phyloP scores from a whole-genome alignment of 2,113 vertebrate genomes.

The Zosterops pallidus region DNA sequence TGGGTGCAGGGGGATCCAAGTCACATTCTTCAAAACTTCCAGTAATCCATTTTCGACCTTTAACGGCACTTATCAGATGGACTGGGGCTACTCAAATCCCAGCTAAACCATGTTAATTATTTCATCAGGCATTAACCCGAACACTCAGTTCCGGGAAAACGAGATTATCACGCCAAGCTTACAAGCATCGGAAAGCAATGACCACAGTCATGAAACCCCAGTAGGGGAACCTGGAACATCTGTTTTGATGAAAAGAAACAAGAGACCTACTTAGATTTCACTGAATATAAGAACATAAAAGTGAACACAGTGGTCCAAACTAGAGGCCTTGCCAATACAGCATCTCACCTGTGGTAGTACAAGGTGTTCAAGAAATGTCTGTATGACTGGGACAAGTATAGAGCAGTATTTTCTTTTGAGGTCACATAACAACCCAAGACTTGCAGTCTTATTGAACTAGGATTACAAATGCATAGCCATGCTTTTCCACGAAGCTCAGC shows the following conservation, averaged over 20 bases:
- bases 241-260: neutral
- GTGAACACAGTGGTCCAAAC: neutral
- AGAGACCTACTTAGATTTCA: neutral
- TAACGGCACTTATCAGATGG: neutral
- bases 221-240: neutral
- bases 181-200: neutral
- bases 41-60: neutral
- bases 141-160: neutral
- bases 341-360: neutral
- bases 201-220: neutral
- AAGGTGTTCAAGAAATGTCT: neutral
- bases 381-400: neutral
- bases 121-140: neutral
- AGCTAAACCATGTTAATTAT: neutral
- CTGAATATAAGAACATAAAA: neutral
- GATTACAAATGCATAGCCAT: neutral
- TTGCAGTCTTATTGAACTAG: neutral
- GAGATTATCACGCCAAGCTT: neutral
- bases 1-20: accelerated
- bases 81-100: neutral
- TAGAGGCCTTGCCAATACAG: neutral
- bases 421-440: neutral
- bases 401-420: neutral
- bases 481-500: neutral
- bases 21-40: neutral